Base-by-base conservation (phyloP, 92 coral and sea anemone genomes). In the Diadumene lineata region DNA sequence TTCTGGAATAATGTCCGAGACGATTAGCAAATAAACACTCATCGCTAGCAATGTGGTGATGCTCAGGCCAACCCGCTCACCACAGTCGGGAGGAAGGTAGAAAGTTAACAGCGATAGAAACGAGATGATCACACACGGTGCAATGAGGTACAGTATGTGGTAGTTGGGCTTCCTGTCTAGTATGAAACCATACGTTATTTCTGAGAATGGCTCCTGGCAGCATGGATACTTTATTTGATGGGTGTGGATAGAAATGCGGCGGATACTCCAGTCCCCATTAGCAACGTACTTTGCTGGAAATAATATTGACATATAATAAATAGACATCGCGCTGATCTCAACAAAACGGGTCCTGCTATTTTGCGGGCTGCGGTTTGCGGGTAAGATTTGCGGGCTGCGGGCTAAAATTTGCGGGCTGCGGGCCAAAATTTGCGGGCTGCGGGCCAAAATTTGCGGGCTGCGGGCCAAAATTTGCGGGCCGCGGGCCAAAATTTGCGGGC, bases 221-320 rank as follows among this genome's bases (percentile, higher is more conserved):
- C 96, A 89, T n/a, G 82, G 81, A 64, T 80, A 88, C 0, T 38
- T 11, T 66, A 71, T 65, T 7, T 66, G 38, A 27, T 64, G 76
- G 34, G 48, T 31, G 2, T 66, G 73, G 27, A 79, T 57, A 33
- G 69, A 58, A 27, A 90, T 76, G 4, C 80, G 43, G 9, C 60
- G 76, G 19, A 92, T 46, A 24, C 75, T 71, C 98, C 98, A 92
- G 48, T 92, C 98, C 1, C 98, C 98, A 51, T 89, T 90, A 25
- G 33, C 81, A 18, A 82, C 60, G 61, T 67, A 85, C 31, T 77
- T 76, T 11, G 68, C 93, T 89, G 74, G 44, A 7, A 16, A 16
- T 18, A 50, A 19, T 8, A 56, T 8, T 25, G 29, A 7, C 9
- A 8, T 9, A 18, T 2, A 43, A 31, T 2, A 29, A 66, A 43